Conservation (phyloP, 1,140 invertebrate species). For the Aphelenchoides fujianensis region DNA sequence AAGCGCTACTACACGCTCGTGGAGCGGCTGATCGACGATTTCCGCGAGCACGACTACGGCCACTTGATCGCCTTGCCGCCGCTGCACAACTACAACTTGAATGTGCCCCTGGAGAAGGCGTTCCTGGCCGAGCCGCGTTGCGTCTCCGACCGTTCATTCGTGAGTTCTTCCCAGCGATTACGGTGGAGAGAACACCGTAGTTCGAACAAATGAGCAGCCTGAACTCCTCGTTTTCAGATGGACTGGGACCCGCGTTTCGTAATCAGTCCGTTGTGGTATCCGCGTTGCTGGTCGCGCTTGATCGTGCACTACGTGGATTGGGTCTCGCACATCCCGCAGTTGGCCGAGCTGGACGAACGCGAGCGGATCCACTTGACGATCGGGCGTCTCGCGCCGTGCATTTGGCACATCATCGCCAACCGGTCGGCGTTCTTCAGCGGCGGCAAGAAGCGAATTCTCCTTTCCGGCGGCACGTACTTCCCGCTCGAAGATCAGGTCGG, state of each 20-base stretch:
- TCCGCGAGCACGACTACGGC: background rate
- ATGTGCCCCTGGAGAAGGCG: background rate
- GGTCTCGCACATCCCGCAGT: conserved; percentile 30
- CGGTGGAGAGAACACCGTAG: no score
- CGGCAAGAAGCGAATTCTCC: background rate
- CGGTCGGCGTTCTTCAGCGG: background rate
- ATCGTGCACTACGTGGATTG: conserved; percentile 37
- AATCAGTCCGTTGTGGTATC: background rate
- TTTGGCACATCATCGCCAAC: conserved; percentile 12
- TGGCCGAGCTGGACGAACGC: background rate
- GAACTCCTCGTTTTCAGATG: background rate
- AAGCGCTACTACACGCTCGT: conserved; percentile 11
- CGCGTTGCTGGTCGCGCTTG: conserved; percentile 21
- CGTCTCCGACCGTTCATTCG: conserved; percentile 2
- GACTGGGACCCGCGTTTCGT: conserved; percentile 6
- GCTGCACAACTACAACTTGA: background rate
- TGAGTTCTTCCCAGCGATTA: no score
- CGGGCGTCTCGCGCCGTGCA: conserved; percentile 5
- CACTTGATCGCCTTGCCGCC: background rate
- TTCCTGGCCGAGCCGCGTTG: background rate
- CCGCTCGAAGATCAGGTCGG: background rate
- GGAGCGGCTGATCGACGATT: conserved; percentile 3
- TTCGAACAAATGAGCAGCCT: conserved; percentile 5
- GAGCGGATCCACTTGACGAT: conserved; percentile 15
- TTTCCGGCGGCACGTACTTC: background rate